These are phyloP conservation scores for Amblyopsis hoosieri DNA, from an alignment of 2,797 vertebrate genomes.

Conservation along the genomic window DNA sequence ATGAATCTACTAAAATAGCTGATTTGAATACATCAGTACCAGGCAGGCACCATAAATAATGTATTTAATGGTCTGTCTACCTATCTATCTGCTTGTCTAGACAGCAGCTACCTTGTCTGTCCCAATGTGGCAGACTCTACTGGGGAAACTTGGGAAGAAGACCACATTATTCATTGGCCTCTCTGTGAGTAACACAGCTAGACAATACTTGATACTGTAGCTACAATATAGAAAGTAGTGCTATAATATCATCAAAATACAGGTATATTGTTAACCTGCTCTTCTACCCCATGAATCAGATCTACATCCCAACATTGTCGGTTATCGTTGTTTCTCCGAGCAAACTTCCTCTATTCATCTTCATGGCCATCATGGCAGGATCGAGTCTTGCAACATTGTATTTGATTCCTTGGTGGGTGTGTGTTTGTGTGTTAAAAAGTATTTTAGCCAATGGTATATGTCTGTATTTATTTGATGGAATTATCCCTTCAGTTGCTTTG, in stretches of 20 bases:
- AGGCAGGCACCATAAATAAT: too few relatives aligned
- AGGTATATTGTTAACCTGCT: not conserved
- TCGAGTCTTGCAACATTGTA: slow-evolving; percentile 58
- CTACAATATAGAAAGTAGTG: not conserved
- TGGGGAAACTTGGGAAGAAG: slow-evolving; percentile 70
- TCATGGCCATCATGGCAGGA: slow-evolving; percentile 50
- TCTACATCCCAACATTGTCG: slow-evolving; percentile 60
- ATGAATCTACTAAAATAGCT: too few relatives aligned
- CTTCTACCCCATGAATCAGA: slow-evolving; percentile 34
- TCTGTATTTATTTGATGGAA: not conserved
- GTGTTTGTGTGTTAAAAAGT: not conserved
- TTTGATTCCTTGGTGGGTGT: slow-evolving; percentile 68
- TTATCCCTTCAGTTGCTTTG: too few relatives aligned
- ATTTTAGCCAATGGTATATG: not conserved
- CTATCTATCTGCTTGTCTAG: slow-evolving; percentile 32
- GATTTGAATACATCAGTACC: too few relatives aligned
- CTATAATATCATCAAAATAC: not conserved
- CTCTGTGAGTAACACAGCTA: slow-evolving; percentile 48
- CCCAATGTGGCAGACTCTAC: slow-evolving; percentile 66
- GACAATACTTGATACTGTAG: not conserved
- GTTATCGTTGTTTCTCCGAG: slow-evolving; percentile 39
- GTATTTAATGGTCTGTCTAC: too few relatives aligned
- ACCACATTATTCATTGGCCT: slow-evolving; percentile 59
- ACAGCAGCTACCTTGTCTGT: slow-evolving; percentile 58
- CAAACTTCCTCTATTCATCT: slow-evolving; percentile 47